Conservation (phyloP, 2,797 vertebrate species). For the Atherinosoma microstoma region DNA sequence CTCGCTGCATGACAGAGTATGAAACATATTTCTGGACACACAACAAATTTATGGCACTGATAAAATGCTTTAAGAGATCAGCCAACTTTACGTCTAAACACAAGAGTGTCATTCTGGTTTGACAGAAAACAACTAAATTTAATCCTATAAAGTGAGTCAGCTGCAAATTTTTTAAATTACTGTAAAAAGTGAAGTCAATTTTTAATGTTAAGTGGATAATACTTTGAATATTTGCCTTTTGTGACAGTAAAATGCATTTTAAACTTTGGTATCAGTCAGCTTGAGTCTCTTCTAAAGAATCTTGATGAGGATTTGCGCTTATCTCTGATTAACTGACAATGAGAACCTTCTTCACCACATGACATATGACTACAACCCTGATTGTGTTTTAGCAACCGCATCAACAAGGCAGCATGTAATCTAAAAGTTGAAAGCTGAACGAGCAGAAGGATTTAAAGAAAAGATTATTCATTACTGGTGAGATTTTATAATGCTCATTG, state of each 20-base stretch:
- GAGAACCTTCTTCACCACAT: neutral
- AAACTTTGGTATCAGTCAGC: neutral
- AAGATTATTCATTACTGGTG: neutral
- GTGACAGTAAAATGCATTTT: neutral
- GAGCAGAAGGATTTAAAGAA: slow-evolving; percentile 1
- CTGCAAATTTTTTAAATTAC: neutral
- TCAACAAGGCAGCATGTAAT: neutral
- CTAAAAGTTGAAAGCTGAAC: neutral
- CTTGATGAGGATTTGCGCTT: neutral
- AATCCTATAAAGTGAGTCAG: neutral
- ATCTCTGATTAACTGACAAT: neutral
- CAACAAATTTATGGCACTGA: neutral
- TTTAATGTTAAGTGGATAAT: neutral
- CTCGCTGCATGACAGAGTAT: neutral
- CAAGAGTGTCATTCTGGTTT: neutral
- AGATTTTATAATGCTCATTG: neutral
- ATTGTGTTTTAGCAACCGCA: neutral
- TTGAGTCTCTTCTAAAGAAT: neutral
- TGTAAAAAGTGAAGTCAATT: neutral
- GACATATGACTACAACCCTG: neutral
- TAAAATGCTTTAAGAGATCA: neutral
- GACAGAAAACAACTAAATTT: neutral
- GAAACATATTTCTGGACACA: neutral
- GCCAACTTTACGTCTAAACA: neutral
- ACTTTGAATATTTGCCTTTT: neutral